phyloP scores from a whole-genome alignment of 2,113 vertebrate species.

The Amazona guildingii region DNA sequence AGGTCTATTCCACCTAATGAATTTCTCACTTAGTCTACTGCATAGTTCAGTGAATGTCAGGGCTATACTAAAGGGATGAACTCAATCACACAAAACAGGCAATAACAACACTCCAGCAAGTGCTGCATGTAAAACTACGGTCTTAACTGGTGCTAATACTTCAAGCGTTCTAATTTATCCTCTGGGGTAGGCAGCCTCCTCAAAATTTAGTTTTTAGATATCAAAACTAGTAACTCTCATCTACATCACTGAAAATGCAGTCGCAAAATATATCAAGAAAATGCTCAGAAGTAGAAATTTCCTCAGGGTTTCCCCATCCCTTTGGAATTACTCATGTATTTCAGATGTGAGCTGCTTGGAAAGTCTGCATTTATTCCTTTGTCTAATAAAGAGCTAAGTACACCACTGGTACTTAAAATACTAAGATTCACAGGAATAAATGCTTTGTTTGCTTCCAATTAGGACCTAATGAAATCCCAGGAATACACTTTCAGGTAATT shows the following conservation, averaged over 20 bases:
- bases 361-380: background rate
- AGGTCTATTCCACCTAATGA: background rate
- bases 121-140: background rate
- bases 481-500: background rate
- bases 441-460: slow-evolving; percentile 30
- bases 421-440: slow-evolving; percentile 4
- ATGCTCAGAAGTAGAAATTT: slow-evolving; percentile 12
- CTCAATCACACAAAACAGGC: background rate
- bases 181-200: slow-evolving; percentile 7
- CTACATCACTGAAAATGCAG: slow-evolving; percentile 3
- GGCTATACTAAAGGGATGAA: background rate
- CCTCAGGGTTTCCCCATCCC: background rate
- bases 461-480: slow-evolving; percentile 45
- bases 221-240: background rate
- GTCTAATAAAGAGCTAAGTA: background rate
- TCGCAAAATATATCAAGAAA: slow-evolving; percentile 6
- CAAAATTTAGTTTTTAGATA: slow-evolving; percentile 1
- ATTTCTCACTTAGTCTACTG: background rate
- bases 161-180: slow-evolving; percentile 10
- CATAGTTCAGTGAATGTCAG: background rate
- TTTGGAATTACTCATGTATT: background rate
- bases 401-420: background rate
- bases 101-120: background rate
- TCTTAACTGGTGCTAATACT: background rate
- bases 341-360: background rate